Evolutionary conservation across 2,888 invertebrate genomes (phyloP).

Genomic region (Ornithoptera priamus): DNA sequence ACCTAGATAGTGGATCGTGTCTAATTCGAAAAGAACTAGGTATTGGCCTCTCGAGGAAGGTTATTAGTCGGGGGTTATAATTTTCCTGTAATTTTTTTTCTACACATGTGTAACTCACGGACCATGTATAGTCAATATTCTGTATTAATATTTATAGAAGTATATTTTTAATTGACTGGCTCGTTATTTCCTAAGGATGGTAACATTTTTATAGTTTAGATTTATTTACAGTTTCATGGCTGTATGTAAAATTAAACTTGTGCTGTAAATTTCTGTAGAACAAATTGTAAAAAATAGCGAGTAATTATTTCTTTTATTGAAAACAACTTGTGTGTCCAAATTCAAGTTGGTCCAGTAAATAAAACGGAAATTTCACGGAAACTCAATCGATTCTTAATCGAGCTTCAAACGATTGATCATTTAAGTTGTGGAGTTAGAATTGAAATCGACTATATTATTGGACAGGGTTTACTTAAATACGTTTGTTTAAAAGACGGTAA

Average conservation of each 20-base stretch:
- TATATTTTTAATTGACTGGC: no score
- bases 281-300: constrained; percentile 30
- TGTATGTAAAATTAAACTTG: background rate
- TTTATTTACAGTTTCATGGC: no score
- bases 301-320: constrained; percentile 32
- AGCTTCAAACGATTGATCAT: constrained; percentile 23
- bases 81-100: background rate
- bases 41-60: background rate
- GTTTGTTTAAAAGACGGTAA: constrained; percentile 13
- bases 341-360: constrained; percentile 27
- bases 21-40: constrained; percentile 18
- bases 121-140: no score
- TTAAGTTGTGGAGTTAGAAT: constrained; percentile 15
- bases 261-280: constrained; percentile 22
- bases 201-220: no score
- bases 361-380: constrained; percentile 27
- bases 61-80: background rate
- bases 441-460: constrained; percentile 21
- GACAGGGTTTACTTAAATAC: constrained; percentile 25
- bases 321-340: constrained; percentile 26
- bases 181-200: no score
- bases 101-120: no score
- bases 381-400: constrained; percentile 26
- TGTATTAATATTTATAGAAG: no score
- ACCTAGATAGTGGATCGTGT: constrained; percentile 1